phyloP scores from a whole-genome alignment of 2,888 invertebrate species.

The Diarsia brunnea region DNA sequence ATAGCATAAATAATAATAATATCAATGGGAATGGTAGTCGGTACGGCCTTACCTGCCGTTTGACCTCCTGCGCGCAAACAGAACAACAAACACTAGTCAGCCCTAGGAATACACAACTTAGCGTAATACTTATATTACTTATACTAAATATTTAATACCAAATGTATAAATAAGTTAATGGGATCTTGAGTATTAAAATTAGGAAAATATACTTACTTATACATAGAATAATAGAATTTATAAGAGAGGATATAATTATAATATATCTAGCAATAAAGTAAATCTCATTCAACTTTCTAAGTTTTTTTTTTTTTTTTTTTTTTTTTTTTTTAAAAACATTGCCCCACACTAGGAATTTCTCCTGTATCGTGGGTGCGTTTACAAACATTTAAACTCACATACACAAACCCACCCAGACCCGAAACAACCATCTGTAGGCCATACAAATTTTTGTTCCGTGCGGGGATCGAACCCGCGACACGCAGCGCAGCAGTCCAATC shows the following conservation, averaged over 20 bases:
- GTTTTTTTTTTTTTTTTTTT: no score
- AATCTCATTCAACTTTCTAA: not conserved
- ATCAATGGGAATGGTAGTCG: conserved; percentile 62
- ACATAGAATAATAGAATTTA: not conserved
- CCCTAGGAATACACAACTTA: conserved; percentile 63
- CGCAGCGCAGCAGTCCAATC: no score
- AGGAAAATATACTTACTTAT: not conserved
- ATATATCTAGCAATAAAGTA: not conserved
- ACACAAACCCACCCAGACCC: no score
- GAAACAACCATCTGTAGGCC: no score
- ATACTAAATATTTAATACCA: conserved; percentile 18
- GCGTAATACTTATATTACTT: conserved; percentile 48
- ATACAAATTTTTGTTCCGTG: no score
- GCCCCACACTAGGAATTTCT: no score
- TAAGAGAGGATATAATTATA: not conserved
- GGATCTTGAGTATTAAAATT: not conserved
- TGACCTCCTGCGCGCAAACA: conserved; percentile 89
- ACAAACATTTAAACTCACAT: no score
- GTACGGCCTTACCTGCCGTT: conserved; percentile 87
- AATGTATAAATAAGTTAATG: not conserved
- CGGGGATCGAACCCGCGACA: no score
- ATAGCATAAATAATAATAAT: conserved; percentile 65
- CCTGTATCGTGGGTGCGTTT: no score
- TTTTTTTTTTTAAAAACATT: no score
- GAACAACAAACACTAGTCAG: conserved; percentile 81